Evolutionary conservation across 2,888 invertebrate species (phyloP).

Genomic region (Penaeus monodon): DNA sequence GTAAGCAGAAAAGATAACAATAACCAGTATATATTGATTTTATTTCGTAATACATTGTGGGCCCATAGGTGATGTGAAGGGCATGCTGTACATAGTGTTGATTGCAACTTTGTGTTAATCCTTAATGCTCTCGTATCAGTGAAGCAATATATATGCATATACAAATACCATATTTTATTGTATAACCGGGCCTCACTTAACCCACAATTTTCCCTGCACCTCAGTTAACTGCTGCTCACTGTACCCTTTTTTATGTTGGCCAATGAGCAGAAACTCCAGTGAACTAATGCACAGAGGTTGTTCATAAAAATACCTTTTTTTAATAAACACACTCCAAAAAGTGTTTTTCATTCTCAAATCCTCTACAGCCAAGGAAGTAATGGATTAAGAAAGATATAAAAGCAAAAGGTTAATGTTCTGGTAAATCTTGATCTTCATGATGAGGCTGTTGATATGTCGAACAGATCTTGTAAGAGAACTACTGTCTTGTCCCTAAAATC

Average conservation of each 20-base stretch:
- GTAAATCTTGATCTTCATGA: too few relatives aligned
- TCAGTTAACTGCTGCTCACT: conserved; percentile 16
- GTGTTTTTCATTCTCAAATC: too few relatives aligned
- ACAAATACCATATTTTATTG: conserved; percentile 3
- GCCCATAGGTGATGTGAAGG: conserved; percentile 17
- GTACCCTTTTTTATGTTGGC: conserved; percentile 3
- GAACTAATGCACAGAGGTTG: conserved; percentile 28
- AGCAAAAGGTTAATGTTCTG: too few relatives aligned
- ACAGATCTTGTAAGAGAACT: too few relatives aligned
- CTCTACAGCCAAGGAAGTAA: too few relatives aligned
- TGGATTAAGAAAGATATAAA: too few relatives aligned
- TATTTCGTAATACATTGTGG: conserved; percentile 2
- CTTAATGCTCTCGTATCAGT: too few relatives aligned
- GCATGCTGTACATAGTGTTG: conserved; percentile 21
- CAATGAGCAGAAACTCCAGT: conserved; percentile 8
- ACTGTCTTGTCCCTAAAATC: too few relatives aligned
- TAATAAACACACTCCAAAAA: conserved; percentile 28
- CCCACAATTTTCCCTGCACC: neutral
- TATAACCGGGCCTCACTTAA: conserved; percentile 3
- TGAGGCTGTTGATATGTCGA: too few relatives aligned
- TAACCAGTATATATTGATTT: neutral
- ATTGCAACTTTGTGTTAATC: neutral
- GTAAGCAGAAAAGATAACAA: conserved; percentile 14
- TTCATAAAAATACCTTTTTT: conserved; percentile 43
- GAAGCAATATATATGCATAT: neutral